Base-by-base conservation (phyloP, 2,797 vertebrate species). In the Pitangus sulphuratus region DNA sequence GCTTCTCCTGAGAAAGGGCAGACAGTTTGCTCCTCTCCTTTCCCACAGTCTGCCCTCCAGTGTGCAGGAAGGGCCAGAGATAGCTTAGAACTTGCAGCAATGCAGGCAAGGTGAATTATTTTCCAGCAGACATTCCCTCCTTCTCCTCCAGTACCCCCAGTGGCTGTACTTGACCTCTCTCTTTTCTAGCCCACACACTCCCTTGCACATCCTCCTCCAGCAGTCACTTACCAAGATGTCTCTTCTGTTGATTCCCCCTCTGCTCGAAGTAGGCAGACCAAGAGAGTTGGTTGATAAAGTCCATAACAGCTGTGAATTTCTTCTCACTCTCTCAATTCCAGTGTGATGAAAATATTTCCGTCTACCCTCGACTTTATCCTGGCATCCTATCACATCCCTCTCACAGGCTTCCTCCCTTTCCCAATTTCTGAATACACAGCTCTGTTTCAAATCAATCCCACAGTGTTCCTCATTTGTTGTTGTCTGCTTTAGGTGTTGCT, bases 401-500 rank as follows among this genome's bases (percentile, higher is more conserved):
- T 64, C 68, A 69, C 76, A 95, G 50, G 65, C 76, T 93, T 95
- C 91, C 76, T 94, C 80, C 54, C 54, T 69, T 70, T 81, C 58
- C 60, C 90, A 89, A 68, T 84, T 91, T 65, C 39, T 90, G 92
- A 94, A 84, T 40, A 80, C 42, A 84, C 75, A 87, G 81, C 78
- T 58, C 40, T 89, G 75, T 94, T 95, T 94, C 89, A 93, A 70
- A 87, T 90, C 83, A 93, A 3, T 50, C 50, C 81, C 81, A 70
- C 0, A 0, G 62, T 90, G 74, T 58, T 96, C 75, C 78, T 92
- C 81, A 87, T 85, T 94, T 96, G 84, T 94, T 96, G 68, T 92
- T 94, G 81, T 91, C 95, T 96, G 20, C 89, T 78, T 77, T 91
- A 85, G 81, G 90, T 96, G 95, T 96, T 96, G 92, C 95, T 95